Percentiles rank a stretch among this genome's conserved stretches.
These are phyloP conservation scores for Agrilus cyanescens DNA, from an alignment of 2,888 invertebrate species.

Conservation along the genomic window DNA sequence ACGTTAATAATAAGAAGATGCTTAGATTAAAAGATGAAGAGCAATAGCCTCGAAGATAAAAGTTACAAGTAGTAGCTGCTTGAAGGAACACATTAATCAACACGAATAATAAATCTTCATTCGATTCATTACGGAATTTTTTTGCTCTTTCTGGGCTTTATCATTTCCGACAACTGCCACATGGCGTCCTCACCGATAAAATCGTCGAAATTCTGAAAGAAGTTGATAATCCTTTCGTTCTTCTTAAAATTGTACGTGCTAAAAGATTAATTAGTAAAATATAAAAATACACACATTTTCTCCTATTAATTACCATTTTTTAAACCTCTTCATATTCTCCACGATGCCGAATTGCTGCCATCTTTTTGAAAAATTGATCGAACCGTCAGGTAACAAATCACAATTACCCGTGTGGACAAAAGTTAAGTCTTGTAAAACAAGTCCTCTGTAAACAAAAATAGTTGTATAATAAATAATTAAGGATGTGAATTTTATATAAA, in stretches of 20 bases:
- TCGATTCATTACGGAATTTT: conserved; percentile 23
- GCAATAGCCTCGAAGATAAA: no score
- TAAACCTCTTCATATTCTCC: conserved; percentile 96
- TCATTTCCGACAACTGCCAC: conserved; percentile 96
- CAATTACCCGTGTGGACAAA: conserved; percentile 98
- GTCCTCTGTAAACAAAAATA: conserved; percentile 53
- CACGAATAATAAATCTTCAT: no score
- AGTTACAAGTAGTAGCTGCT: no score
- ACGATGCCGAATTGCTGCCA: conserved; percentile 99
- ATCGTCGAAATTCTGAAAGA: conserved; percentile 95
- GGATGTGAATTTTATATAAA: conserved; percentile 4
- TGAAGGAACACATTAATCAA: no score
- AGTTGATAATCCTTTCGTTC: conserved; percentile 84
- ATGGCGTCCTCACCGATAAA: conserved; percentile 93
- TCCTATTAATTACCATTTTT: conserved; percentile 65
- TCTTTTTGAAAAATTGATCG: conserved; percentile 91
- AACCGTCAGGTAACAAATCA: conserved; percentile 74
- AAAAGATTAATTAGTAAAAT: conserved; percentile 25
- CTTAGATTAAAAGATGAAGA: no score
- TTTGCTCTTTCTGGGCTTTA: conserved; percentile 76
- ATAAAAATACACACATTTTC: conserved; percentile 1
- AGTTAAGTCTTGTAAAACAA: conserved; percentile 96
- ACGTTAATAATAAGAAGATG: no score
- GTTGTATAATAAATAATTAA: neutral
- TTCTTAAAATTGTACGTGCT: conserved; percentile 89